Conservation (phyloP, 2,113 vertebrate genomes). For the Neolamprologus devosi region DNA sequence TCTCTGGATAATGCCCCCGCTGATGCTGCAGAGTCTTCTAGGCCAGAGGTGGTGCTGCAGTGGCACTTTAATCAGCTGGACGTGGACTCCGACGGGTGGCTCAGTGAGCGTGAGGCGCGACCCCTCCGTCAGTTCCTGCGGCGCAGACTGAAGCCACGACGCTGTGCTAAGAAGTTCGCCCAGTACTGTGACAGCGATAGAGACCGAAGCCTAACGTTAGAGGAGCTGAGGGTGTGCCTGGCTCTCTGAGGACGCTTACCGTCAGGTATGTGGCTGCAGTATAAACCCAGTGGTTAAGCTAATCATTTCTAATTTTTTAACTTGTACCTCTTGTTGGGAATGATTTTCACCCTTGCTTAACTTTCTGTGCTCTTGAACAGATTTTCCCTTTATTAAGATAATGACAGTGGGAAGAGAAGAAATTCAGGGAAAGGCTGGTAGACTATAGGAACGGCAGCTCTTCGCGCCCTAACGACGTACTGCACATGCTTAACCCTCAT, state of each 20-base stretch:
- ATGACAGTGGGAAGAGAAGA: not conserved
- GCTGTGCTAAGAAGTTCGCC: conserved; percentile 60
- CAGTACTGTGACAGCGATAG: conserved; percentile 61
- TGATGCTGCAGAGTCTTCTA: not conserved
- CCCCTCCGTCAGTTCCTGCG: conserved; percentile 57
- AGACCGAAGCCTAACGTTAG: conserved; percentile 48
- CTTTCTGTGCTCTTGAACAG: not conserved
- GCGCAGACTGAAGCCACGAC: conserved; percentile 40
- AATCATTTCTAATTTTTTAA: not conserved
- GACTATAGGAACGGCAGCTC: rapidly evolving
- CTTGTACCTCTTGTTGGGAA: not conserved
- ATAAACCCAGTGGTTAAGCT: not conserved
- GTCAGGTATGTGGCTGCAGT: not conserved
- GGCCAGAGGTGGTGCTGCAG: conserved; percentile 27
- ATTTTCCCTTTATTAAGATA: not conserved
- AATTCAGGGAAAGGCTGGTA: not conserved
- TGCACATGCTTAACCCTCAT: not conserved
- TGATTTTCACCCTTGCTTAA: not conserved
- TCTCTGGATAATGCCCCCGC: not conserved
- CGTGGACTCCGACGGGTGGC: conserved; percentile 43
- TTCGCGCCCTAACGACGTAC: rapidly evolving
- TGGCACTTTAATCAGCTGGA: conserved; percentile 62
- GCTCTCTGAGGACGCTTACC: conserved; percentile 14
- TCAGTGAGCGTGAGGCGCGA: conserved; percentile 55
- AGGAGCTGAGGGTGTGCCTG: conserved; percentile 58